Evolutionary conservation across 2,888 invertebrate species (phyloP).

Genomic region (Tenthredo distinguenda): DNA sequence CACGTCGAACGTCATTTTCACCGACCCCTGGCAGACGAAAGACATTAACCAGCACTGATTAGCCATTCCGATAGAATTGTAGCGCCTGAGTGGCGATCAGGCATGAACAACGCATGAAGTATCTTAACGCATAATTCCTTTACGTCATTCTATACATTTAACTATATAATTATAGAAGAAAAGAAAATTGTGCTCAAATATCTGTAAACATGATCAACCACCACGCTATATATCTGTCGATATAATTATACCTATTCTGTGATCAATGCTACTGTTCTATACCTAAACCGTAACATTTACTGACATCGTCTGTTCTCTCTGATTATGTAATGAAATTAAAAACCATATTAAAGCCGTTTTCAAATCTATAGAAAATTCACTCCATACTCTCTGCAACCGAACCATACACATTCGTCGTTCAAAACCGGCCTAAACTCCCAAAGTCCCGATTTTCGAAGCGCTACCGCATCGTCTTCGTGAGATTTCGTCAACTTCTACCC

Average conservation of each 20-base stretch:
- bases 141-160: neutral
- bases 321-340: slow-evolving; percentile 36
- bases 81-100: neutral
- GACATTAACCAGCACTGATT: slow-evolving; percentile 34
- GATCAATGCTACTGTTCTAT: neutral
- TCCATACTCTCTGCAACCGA: neutral
- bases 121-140: neutral
- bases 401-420: neutral
- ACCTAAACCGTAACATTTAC: slow-evolving; percentile 29
- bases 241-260: neutral
- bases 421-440: neutral
- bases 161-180: neutral
- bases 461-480: neutral
- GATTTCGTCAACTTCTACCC: neutral
- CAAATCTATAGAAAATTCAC: slow-evolving; percentile 1
- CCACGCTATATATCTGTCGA: neutral
- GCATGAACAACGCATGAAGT: neutral
- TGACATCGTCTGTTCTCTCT: slow-evolving; percentile 33
- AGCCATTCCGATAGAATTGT: slow-evolving; percentile 9
- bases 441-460: neutral
- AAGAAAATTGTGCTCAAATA: neutral
- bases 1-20: slow-evolving; percentile 24
- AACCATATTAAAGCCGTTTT: slow-evolving; percentile 18
- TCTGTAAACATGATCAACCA: neutral
- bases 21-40: slow-evolving; percentile 42